phyloP scores from a whole-genome alignment of 2,888 invertebrate species.

The Anaspis maculata region DNA sequence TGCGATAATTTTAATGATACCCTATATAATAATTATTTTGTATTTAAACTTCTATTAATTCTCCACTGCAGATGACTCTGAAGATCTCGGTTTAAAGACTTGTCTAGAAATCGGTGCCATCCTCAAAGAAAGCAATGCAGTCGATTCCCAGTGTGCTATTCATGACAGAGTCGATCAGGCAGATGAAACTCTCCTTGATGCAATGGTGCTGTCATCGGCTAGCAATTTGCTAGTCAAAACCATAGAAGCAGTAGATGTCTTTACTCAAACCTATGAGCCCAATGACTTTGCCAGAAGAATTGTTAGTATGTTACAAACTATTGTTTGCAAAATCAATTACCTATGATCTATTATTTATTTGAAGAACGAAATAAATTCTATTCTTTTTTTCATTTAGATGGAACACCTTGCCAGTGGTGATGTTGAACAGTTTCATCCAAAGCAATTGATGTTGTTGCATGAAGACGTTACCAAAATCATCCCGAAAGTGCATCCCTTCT shows the following conservation, averaged over 20 bases:
- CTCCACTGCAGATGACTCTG: conserved; percentile 19
- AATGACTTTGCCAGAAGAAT: conserved; percentile 45
- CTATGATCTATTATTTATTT: too few species aligned
- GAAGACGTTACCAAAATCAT: conserved; percentile 28
- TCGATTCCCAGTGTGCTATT: conserved; percentile 28
- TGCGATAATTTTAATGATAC: too few species aligned
- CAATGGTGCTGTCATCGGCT: conserved; percentile 31
- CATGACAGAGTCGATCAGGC: conserved; percentile 30
- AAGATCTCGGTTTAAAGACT: conserved; percentile 23
- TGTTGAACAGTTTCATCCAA: too few species aligned
- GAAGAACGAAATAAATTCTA: too few species aligned
- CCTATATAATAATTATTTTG: too few species aligned
- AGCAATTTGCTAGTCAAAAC: conserved; percentile 33
- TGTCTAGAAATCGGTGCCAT: conserved; percentile 29
- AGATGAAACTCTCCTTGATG: conserved; percentile 36
- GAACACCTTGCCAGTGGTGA: conserved; percentile 29
- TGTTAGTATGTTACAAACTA: too few species aligned
- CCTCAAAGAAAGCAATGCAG: conserved; percentile 26
- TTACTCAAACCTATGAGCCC: conserved; percentile 44
- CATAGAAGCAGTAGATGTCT: conserved; percentile 34
- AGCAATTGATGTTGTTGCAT: conserved; percentile 36
- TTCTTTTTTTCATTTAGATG: conserved; percentile 8
- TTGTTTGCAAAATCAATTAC: too few species aligned
- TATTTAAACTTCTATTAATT: conserved; percentile 1
- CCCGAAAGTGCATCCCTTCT: conserved; percentile 31